phyloP scores from a whole-genome alignment of 2,113 vertebrate species.

The Aramus guarauna region DNA sequence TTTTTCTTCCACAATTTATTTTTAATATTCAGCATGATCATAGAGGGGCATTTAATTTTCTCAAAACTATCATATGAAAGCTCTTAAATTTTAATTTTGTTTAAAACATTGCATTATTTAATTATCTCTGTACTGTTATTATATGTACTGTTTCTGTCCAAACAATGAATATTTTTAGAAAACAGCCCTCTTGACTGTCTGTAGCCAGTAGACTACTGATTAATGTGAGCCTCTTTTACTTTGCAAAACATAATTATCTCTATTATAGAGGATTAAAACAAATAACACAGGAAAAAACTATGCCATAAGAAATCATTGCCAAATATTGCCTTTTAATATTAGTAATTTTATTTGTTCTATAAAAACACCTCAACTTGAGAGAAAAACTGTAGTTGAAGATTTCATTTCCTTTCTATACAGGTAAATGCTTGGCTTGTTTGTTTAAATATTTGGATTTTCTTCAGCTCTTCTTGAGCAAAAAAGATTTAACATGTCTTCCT shows the following conservation, averaged over 20 bases:
- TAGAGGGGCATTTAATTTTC: not conserved
- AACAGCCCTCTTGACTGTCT: not conserved
- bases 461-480: not conserved
- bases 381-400: not conserved
- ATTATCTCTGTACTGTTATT: not conserved
- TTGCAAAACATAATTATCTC: not conserved
- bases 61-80: not conserved
- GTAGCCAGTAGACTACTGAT: not conserved
- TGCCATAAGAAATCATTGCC: not conserved
- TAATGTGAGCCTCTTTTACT: not conserved
- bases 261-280: not conserved
- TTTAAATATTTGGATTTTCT: not conserved
- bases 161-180: not conserved
- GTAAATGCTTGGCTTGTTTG: not conserved
- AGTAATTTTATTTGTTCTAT: not conserved
- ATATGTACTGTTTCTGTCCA: not conserved
- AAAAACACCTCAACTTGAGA: not conserved
- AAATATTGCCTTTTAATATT: not conserved
- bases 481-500: not conserved
- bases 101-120: not conserved
- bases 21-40: not conserved
- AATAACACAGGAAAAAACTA: not conserved
- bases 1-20: not conserved
- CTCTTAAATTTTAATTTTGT: not conserved
- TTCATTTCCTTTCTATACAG: not conserved